A percentile compares a stretch with the other conserved stretches of the same genome.
Evolutionary conservation across 2,797 vertebrate species (phyloP).

Genomic region (Karalla daura): DNA sequence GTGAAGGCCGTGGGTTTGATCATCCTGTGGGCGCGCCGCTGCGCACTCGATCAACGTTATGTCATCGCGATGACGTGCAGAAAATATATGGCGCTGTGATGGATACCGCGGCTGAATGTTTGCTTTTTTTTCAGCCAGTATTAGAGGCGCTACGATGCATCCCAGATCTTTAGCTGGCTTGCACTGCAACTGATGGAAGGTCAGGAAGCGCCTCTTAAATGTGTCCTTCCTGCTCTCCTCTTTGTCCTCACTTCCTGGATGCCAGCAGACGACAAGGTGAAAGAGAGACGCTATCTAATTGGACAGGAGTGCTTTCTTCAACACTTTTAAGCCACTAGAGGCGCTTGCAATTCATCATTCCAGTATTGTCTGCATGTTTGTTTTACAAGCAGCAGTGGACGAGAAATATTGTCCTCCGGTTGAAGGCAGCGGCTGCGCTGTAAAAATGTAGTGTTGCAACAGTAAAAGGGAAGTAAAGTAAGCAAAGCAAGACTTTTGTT

Average conservation of each 20-base stretch:
- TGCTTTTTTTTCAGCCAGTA: not conserved
- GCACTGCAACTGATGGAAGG: not conserved
- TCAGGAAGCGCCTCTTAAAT: conserved; percentile 3
- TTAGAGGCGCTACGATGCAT: not conserved
- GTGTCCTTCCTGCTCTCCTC: conserved; percentile 20
- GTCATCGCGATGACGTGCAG: not conserved
- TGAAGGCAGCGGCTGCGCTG: not conserved
- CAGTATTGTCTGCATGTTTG: not conserved
- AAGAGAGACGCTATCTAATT: too few relatives aligned
- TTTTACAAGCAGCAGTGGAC: not conserved
- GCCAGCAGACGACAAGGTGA: conserved; percentile 37
- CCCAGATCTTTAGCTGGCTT: not conserved
- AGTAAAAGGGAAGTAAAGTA: not conserved
- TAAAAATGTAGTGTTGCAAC: not conserved
- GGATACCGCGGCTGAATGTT: not conserved
- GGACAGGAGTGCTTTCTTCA: not conserved
- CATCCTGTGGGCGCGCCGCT: conserved; percentile 25
- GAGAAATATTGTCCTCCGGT: not conserved
- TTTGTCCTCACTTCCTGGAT: conserved; percentile 33
- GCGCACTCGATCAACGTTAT: conserved; percentile 10
- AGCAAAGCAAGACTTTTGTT: not conserved
- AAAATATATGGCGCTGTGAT: conserved; percentile 6
- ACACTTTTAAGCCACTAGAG: not conserved
- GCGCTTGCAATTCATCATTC: not conserved
- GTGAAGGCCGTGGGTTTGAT: conserved; percentile 38